Evolutionary conservation across 1,140 invertebrate species (phyloP).

Genomic region (Aporrectodea caliginosa): DNA sequence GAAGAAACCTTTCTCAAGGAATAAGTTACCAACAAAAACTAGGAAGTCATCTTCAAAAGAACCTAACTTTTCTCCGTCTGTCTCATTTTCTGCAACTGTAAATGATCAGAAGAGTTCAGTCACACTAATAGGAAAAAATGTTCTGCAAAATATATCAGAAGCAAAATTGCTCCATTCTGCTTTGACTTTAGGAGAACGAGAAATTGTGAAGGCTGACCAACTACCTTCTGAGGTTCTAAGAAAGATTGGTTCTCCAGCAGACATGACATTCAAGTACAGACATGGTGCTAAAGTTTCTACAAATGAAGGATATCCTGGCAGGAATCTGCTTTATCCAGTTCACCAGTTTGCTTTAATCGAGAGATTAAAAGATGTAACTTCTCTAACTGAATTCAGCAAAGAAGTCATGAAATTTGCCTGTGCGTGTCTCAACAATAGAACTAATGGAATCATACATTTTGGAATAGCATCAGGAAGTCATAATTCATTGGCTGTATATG

Average conservation of each 20-base stretch:
- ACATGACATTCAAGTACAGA: background rate
- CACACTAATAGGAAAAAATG: background rate
- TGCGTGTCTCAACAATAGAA: conserved; percentile 24
- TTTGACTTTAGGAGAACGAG: background rate
- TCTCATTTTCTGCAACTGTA: background rate
- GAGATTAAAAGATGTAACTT: background rate
- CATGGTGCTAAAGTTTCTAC: background rate
- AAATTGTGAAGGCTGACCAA: background rate
- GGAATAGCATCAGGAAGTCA: background rate
- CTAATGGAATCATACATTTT: conserved; percentile 22
- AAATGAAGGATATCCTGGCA: background rate
- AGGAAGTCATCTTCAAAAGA: no score
- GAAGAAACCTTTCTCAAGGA: background rate
- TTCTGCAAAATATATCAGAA: background rate
- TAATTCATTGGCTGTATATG: background rate
- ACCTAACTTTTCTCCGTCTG: background rate
- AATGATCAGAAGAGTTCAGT: background rate
- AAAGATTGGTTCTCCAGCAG: background rate
- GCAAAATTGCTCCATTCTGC: background rate
- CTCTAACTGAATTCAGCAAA: background rate
- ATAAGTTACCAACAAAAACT: no score
- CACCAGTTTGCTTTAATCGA: conserved; percentile 4
- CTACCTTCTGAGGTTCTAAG: background rate
- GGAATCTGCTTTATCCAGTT: background rate
- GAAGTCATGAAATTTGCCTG: conserved; percentile 6